Base-by-base conservation (phyloP, 2,113 vertebrate genomes). In the Psilopsiagon aymara region DNA sequence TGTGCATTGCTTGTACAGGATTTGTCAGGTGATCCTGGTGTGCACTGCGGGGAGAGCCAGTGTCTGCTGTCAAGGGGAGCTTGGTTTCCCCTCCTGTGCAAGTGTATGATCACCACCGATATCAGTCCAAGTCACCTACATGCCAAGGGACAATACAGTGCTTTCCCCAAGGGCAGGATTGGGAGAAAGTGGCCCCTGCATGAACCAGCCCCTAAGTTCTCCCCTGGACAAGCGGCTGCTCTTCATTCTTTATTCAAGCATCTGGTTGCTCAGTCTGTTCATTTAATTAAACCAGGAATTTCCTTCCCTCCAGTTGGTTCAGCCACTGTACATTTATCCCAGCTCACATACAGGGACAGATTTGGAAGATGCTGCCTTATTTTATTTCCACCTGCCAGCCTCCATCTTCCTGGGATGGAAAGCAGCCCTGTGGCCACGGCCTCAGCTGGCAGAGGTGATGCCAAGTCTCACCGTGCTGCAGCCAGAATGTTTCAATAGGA, bases 211-310 rank as follows among this genome's bases (percentile, higher is more conserved):
- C 16, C 12, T 46, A 90, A 85, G 28, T 17, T 85, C 8, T 76
- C n/a, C 87, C n/a, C 39, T 55, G 37, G 23, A 59, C 31, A 79
- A 85, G 15, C 0, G 0, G 46, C 67, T 88, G 31, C 28, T 84
- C 35, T 82, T 89, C 79, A 51, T 80, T 76, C 89, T 67, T 77
- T 77, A 76, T 57, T 75, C 71, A 78, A 73, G 67, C 63, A 90
- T 78, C 74, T 79, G 33, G 29, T 66, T 82, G 62, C 63, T 85
- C 63, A 90, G 29, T 77, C 46, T 89, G 74, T 60, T 91, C 66
- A 76, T 79, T 75, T 85, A 92, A 92, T 92, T 91, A 90, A 89
- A 80, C 24, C 21, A 91, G 91, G 75, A 90, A 67, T 73, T 46
- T 82, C 31, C 82, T 53, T 94, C 59, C 78, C 66, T 90, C 44